Percentiles rank a stretch among this genome's conserved stretches.
Conservation (phyloP, 2,113 vertebrate species). For the Campylomormyrus numenius region DNA sequence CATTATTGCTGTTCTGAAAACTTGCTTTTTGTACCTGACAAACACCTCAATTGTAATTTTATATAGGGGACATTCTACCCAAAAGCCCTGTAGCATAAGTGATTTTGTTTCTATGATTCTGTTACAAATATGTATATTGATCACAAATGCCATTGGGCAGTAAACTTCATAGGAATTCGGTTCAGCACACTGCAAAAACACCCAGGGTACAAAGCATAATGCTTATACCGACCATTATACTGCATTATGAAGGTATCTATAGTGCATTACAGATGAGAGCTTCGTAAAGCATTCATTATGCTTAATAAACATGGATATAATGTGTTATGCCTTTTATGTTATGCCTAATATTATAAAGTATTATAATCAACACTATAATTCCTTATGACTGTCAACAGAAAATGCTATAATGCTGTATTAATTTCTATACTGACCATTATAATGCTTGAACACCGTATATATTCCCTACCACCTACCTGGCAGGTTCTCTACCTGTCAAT, state of each 20-base stretch:
- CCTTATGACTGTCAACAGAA: too few relatives aligned
- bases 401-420: not conserved
- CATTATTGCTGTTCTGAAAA: not conserved
- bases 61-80: not conserved
- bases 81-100: not conserved
- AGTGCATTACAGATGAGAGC: too few relatives aligned
- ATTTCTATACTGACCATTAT: too few relatives aligned
- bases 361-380: not conserved
- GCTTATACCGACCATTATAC: too few relatives aligned
- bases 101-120: not conserved
- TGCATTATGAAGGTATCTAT: too few relatives aligned
- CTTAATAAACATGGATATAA: too few relatives aligned
- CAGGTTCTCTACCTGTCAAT: not conserved
- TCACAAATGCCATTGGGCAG: not conserved
- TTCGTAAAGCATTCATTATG: too few relatives aligned
- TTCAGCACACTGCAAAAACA: not conserved
- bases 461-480: not conserved
- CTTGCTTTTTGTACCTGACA: not conserved
- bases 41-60: not conserved
- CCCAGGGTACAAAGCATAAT: not conserved
- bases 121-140: not conserved
- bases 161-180: not conserved
- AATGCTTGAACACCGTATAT: not conserved
- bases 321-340: not conserved
- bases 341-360: not conserved